Conservation (phyloP, 2,113 vertebrate species). For the Sceloporus tristichus region DNA sequence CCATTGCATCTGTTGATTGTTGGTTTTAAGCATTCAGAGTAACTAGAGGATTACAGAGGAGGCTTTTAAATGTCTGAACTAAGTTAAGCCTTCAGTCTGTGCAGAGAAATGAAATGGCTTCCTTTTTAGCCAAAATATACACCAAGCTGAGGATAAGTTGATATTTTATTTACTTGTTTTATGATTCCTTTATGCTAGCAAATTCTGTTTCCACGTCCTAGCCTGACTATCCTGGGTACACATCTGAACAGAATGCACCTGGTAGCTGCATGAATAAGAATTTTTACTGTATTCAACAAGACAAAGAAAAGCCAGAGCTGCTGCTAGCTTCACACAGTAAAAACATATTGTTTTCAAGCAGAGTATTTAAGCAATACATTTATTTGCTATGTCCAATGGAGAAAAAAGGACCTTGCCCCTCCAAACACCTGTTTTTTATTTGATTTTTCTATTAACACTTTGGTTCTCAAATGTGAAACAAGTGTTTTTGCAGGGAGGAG, state of each 20-base stretch:
- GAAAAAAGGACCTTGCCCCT: neutral
- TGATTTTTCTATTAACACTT: neutral
- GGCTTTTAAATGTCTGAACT: slow-evolving; percentile 58
- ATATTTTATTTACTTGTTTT: neutral
- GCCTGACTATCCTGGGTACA: neutral
- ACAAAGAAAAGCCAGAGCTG: slow-evolving; percentile 20
- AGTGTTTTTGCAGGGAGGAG: neutral
- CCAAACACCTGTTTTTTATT: neutral
- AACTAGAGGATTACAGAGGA: slow-evolving; percentile 62
- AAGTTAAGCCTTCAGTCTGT: slow-evolving; percentile 60
- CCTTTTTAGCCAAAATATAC: slow-evolving; percentile 55
- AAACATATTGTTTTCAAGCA: neutral
- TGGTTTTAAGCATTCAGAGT: slow-evolving; percentile 60
- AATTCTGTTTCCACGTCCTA: rapidly evolving
- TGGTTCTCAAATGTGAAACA: neutral
- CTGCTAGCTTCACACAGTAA: slow-evolving; percentile 13
- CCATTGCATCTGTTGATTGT: slow-evolving; percentile 38
- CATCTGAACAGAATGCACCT: slow-evolving; percentile 20
- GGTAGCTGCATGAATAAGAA: slow-evolving; percentile 23
- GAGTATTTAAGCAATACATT: slow-evolving; percentile 8
- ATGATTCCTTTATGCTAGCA: slow-evolving; percentile 44
- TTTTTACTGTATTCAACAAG: slow-evolving; percentile 1
- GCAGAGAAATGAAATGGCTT: slow-evolving; percentile 53
- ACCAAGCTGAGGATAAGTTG: slow-evolving; percentile 10
- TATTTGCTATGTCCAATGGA: neutral